Evolutionary conservation across 2,888 invertebrate genomes (phyloP), one percentile per base, ranked within the genome.

Genomic region (Nomada hirtipes): DNA sequence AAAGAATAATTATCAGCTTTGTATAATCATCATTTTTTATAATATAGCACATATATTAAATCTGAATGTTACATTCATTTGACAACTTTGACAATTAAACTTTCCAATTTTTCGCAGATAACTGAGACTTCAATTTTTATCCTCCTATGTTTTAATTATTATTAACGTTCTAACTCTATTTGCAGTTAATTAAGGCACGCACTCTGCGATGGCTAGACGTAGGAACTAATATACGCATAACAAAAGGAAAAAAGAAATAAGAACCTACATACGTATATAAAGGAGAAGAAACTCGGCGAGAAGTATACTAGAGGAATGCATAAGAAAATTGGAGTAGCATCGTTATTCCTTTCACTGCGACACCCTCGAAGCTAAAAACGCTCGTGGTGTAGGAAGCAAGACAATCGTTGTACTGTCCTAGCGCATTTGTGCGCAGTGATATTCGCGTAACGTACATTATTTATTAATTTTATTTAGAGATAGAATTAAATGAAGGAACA

Each of bases 301-400:
- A 36, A 74, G 76, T 20, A 44, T 74, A 29, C 57, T 61, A 65
- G 76, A 77, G 63, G 50, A 63, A 59, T 47, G 60, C 60, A 60
- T 60, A 47, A 61, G 70, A 71, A 71, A 71, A 71, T 61, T 71
- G 70, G 70, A 71, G 70, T 60, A 71, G 70, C 70, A 52, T 71
- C 70, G 70, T 71, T 71, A 71, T 60, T 60, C 70, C 70, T 60
- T 71, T 71, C 70, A 71, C 20, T 7, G 36, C 60, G 60, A 71
- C 60, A 71, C 70, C 36, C 70, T 71, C 47, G 15, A 71, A 71
- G 20, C 70, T 70, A 18, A 50, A 71, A 71, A 36, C 36, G 36
- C 36, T 50, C 18, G 36, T 11, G 36, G 55, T 57, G 23, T 42
- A 29, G 13, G n/a, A 15, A 61, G 18, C 50, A 11, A 61, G 60